Base-by-base conservation (phyloP, 2,888 invertebrate species). In the Netelia inedita region DNA sequence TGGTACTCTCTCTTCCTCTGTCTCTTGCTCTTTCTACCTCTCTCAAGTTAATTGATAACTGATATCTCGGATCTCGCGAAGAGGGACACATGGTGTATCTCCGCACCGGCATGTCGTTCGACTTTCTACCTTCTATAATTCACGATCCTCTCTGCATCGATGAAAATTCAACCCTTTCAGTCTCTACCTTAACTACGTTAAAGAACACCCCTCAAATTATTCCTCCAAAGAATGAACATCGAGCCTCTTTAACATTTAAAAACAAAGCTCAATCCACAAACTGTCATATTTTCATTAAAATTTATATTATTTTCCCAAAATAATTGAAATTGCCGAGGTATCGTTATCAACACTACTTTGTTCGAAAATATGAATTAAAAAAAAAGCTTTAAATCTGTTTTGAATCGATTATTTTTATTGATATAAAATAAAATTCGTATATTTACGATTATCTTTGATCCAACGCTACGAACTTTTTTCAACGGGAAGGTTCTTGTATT, bases 1-100 rank as follows among this genome's bases (percentile, higher is more conserved):
- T 89, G 86, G 79, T 88, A 88, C 57, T 57, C 57, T 16, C 57
- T 55, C 55, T 57, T 46, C 9, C 89, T 87, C 89, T 89, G 89
- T 28, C 28, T 28, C 28, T 28, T 5, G 3, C 28, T 28, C 28
- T 16, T 19, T 55, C 55, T 57, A 14, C 9, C 89, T 87, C 89
- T 89, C 89, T 28, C 28, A 28, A 28, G 91, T 92, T 92, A 92
- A 92, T 92, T 92, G 92, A 92, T 92, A 92, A 92, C 89, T 84
- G 91, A 92, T 92, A 92, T 92, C 92, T 90, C 87, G 83, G 80
- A 91, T 92, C 91, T 90, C 61, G 46, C 35, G 28, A 61, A 55
- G 73, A 79, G 72, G 59, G 79, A 79, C 41, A 21, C 53, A 59
- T 55, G 73, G 28, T 21, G 53, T 73, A 72, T 76, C 59, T 55